Evolutionary conservation across 2,888 invertebrate genomes (phyloP).

Genomic region (Dione juno): DNA sequence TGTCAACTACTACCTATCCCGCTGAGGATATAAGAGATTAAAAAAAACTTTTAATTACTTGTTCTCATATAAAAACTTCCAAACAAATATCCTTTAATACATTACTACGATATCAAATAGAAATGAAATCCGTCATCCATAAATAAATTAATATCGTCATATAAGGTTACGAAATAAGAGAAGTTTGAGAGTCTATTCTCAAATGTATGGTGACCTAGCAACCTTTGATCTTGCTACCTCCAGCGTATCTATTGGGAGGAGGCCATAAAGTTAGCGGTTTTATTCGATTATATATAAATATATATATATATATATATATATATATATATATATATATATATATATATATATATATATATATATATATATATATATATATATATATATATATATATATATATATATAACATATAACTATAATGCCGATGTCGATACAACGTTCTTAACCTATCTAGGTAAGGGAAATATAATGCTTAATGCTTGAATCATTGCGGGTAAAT

Average conservation of each 20-base stretch:
- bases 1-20: no score
- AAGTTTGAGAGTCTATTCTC: constrained; percentile 61
- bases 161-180: constrained; percentile 60
- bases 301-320: no score
- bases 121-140: constrained; percentile 46
- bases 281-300: no score
- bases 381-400: no score
- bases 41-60: background rate
- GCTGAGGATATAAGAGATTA: background rate
- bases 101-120: constrained; percentile 42
- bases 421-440: no score
- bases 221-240: constrained; percentile 67
- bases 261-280: constrained; percentile 52
- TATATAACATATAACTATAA: no score
- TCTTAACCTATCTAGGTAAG: no score
- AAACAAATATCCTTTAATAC: constrained; percentile 1
- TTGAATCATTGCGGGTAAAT: no score
- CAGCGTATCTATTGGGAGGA: constrained; percentile 47
- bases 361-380: no score
- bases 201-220: constrained; percentile 67
- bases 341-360: no score
- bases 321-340: no score
- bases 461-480: no score
- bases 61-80: background rate
- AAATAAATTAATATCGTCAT: constrained; percentile 61